Percentiles rank a stretch among this genome's conserved stretches.
phyloP scores from a whole-genome alignment of 1,140 invertebrate species.

The Arctopsyche grandis region DNA sequence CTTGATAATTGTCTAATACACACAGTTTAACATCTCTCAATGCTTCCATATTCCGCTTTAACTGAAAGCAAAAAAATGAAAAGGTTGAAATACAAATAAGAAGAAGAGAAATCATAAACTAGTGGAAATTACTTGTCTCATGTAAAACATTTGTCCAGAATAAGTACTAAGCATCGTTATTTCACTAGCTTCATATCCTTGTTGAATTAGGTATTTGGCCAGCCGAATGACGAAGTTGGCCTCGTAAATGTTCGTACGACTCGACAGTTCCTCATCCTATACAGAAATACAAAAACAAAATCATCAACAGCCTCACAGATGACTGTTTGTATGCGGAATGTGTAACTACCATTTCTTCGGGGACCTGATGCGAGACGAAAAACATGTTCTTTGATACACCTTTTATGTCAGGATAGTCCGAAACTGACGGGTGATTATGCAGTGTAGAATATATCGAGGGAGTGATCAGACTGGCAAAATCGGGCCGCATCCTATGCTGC shows the following conservation, averaged over 20 bases:
- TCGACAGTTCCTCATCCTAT: constrained; percentile 65
- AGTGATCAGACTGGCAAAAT: constrained; percentile 70
- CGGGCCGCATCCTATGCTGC: constrained; percentile 76
- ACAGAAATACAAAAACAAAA: constrained; percentile 45
- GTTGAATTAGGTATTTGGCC: constrained; percentile 70
- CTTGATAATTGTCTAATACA: constrained; percentile 86
- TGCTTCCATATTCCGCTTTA: constrained; percentile 2
- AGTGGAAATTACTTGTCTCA: constrained; percentile 58
- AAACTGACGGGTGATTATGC: constrained; percentile 67
- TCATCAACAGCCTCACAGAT: too few relatives aligned
- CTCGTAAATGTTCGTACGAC: constrained; percentile 71
- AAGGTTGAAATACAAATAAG: not conserved
- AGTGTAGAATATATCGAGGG: constrained; percentile 72
- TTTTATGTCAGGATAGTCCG: constrained; percentile 63
- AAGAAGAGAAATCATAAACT: constrained; percentile 10
- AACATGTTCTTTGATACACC: constrained; percentile 69
- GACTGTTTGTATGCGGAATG: too few relatives aligned
- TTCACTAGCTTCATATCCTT: constrained; percentile 68
- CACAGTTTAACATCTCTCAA: constrained; percentile 67
- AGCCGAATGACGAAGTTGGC: constrained; percentile 67
- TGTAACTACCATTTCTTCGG: constrained; percentile 64
- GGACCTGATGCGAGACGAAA: constrained; percentile 70
- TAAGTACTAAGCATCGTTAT: constrained; percentile 78
- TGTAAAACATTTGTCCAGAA: constrained; percentile 70
- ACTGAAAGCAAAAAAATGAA: not conserved